These are phyloP conservation scores for Anadara kagoshimensis DNA, from an alignment of 1,140 invertebrate genomes.

Conservation along the genomic window DNA sequence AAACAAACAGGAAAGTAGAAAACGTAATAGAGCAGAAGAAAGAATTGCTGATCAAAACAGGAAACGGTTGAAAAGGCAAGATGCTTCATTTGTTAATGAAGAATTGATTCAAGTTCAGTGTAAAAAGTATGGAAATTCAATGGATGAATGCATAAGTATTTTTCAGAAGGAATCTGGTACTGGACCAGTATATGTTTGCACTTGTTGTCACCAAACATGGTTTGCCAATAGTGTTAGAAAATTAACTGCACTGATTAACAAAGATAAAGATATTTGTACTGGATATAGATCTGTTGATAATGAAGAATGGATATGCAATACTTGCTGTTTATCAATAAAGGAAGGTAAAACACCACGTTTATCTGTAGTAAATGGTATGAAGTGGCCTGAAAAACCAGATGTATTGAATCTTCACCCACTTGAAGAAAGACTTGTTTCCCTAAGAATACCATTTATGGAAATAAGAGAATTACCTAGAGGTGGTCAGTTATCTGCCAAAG, in stretches of 20 bases:
- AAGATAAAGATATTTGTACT: background rate
- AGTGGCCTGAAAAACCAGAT: conserved; percentile 33
- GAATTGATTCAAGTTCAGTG: background rate
- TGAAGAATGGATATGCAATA: conserved; percentile 28
- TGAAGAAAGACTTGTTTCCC: conserved; percentile 31
- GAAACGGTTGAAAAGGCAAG: background rate
- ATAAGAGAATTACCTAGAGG: conserved; percentile 36
- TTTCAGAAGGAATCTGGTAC: background rate
- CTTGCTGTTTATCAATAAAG: conserved; percentile 17
- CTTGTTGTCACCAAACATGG: conserved; percentile 34
- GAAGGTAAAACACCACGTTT: conserved; percentile 27
- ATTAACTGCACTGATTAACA: conserved; percentile 1
- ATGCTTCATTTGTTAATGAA: background rate
- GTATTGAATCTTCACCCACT: conserved; percentile 34
- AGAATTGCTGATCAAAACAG: background rate
- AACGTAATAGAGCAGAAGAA: background rate
- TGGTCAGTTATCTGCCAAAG: conserved; percentile 29
- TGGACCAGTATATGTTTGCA: conserved; percentile 6
- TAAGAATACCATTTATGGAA: conserved; percentile 52
- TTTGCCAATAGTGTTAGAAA: conserved; percentile 1
- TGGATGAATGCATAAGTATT: background rate
- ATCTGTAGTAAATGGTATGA: conserved; percentile 34
- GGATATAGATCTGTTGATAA: background rate
- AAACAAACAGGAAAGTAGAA: background rate
- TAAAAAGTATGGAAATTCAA: background rate